Base-by-base conservation (phyloP, 64 coral and sea anemone species). In the Montipora cactus region DNA sequence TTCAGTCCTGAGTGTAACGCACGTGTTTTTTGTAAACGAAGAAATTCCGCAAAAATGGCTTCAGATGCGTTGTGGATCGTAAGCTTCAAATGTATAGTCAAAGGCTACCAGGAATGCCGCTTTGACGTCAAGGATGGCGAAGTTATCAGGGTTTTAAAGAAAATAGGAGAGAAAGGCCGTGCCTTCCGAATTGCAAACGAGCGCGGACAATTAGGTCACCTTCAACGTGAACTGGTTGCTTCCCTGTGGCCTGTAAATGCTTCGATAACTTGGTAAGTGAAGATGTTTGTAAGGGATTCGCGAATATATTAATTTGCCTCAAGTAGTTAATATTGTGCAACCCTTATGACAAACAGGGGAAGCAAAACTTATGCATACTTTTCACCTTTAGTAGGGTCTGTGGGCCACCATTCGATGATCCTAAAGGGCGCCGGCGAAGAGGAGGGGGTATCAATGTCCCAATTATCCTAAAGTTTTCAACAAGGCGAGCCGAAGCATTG, bases 171-270 rank as follows among this genome's bases (percentile, higher is more conserved):
- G 25, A 89, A 89, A 89, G 49, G 87, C 49, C 58, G 53, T 47
- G 75, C 87, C 8, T 89, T 89, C 16, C 20, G 74, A 19, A 37
- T 78, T 55, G 15, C 8, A n/a, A 89, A 78, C 13, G 19, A 62
- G 25, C 47, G 87, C 2, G 74, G 87, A 16, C 19, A 89, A 55
- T n/a, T n/a, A n/a, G n/a, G n/a, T n/a, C n/a, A n/a, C 19, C 87
- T 89, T 19, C 74, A 89, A 78, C 48, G 87, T 64, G 74, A 89
- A 19, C 47, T 66, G 14, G 74, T 89, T 51, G 73, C 46, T 5
- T 4, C 18, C 16, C 52, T 89, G 28, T 89, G 74, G 74, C 73
- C 76, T 50, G 76, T 78, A 68, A 44, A 77, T 46, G 4, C 7
- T 46, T 9, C 74, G 9, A 77, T 44, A 14, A 47, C 74, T 13